Evolutionary conservation across 2,888 invertebrate species (phyloP), one percentile per base, ranked within the genome.

Genomic region (Hyposoter didymator): DNA sequence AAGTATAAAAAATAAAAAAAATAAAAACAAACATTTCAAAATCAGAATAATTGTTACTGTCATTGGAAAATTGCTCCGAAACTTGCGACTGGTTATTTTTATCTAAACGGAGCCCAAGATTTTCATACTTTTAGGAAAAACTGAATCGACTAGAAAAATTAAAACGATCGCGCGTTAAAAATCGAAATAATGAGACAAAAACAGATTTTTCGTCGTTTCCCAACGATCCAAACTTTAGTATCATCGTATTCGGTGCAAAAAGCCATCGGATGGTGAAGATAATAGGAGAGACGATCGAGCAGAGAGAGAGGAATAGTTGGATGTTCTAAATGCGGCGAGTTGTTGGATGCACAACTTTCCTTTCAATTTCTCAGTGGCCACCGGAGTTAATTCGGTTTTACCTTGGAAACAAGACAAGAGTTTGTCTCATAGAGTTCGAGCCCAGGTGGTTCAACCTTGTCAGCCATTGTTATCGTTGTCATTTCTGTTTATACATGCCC

Each of bases 391-490:
- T 73, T 83, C 64, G 80, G 70, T 80, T 80, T 64, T 72, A 80
- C 80, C 66, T 69, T 47, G 43, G 39, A 49, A 64, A 35, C 64
- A 45, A 22, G 19, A 70, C 52, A 70, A 39, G 64, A 64, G 70
- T 49, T 69, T 22, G 59, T 28, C 28, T 22, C 55, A 55, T 22
- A 59, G 59, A 59, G 59, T 14, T n/a, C 19, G 79, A 28, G 79
- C 80, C 66, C 83, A 83, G 83, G 83, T 83, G 83, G 78, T 86
- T 86, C 55, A 78, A 78, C 74, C 73, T 80, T 81, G 85, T 83
- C 85, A 86, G 81, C 80, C 85, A 83, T 86, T 84, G 83, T 86
- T 83, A 86, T 86, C 80, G 80, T 85, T 85, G 85, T 85, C 85
- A 85, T 72, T 70, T 19, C 74, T 82, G 82, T 82, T 85, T 85